Conservation (phyloP, 2,888 invertebrate species). For the Drosophila multiciliata region DNA sequence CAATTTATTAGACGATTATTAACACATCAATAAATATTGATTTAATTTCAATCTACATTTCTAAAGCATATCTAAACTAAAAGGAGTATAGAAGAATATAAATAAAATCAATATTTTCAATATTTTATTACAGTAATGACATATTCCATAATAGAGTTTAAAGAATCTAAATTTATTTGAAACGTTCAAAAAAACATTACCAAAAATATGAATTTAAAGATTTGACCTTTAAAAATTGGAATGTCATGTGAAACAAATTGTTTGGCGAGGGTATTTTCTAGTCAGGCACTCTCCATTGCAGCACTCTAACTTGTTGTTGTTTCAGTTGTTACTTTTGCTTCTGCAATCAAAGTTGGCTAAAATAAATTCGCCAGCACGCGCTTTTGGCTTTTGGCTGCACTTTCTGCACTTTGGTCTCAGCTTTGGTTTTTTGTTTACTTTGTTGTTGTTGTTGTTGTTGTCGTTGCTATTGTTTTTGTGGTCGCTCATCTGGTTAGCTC, state of each 20-base stretch:
- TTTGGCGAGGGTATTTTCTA: neutral
- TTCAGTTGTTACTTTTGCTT: slow-evolving; percentile 3
- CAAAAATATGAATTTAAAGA: too few relatives aligned
- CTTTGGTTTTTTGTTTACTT: slow-evolving; percentile 43
- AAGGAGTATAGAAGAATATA: neutral
- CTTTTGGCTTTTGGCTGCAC: slow-evolving; percentile 46
- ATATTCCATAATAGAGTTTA: neutral
- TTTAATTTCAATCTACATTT: neutral
- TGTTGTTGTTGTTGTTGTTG: slow-evolving; percentile 25
- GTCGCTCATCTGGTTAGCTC: slow-evolving; percentile 62
- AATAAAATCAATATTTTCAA: too few relatives aligned
- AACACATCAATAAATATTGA: neutral
- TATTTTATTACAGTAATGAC: neutral
- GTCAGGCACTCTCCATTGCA: neutral
- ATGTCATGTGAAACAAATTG: neutral
- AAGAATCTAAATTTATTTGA: too few relatives aligned
- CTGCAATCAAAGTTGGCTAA: slow-evolving; percentile 53
- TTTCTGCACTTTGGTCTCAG: slow-evolving; percentile 44
- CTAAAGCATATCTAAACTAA: neutral
- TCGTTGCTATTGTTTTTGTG: slow-evolving; percentile 30
- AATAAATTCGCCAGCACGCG: slow-evolving; percentile 65
- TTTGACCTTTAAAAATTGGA: neutral
- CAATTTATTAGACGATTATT: neutral
- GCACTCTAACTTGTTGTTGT: neutral
- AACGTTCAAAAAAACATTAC: too few relatives aligned